Base-by-base conservation (phyloP, 2,888 invertebrate species). In the Thymelicus acteon region DNA sequence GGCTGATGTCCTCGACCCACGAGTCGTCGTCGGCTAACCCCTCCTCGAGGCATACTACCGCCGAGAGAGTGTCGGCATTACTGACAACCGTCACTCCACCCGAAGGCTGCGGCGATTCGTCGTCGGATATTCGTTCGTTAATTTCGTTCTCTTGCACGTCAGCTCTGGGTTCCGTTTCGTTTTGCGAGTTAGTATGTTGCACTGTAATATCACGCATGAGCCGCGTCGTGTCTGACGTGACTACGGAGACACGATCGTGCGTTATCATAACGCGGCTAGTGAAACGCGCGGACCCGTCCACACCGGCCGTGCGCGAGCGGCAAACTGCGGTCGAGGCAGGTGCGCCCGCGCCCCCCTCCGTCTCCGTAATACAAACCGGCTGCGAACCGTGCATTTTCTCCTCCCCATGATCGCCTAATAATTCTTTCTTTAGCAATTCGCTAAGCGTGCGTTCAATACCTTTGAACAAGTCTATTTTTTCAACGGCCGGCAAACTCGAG, bases 211-310 rank as follows among this genome's bases (percentile, higher is more conserved):
- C 95, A 80, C 92, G 95, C 87, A 96, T 95, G 80, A 96, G 92
- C 84, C 95, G 96, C 83, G 96, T 96, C 82, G 96, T 96, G 86
- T 96, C 96, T 81, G 95, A 95, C 83, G 96, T 96, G 87, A 96
- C 95, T 79, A 97, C 96, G 91, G 96, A 96, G 82, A 97, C 96
- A 87, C 86, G 94, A 88, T 96, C 96, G 94, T 97, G 97, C 84
- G 97, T 97, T 93, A 97, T 97, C 97, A 97, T 97, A 90, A 97
- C 97, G 95, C 97, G 96, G 95, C 97, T 97, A 84, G 97, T 97
- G 89, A 97, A 97, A 87, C 96, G 96, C 90, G 96, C 95, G 85
- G 95, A 89, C 76, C 94, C 94, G 91, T 94, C 94, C 90, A 91
- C 90, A 82, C 92, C 89, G 83, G 91, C 91, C 92, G 93, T 87